A percentile compares a stretch with the other conserved stretches of the same genome.
Evolutionary conservation across 2,888 invertebrate genomes (phyloP).

Genomic region (Drosophila kanekoi): DNA sequence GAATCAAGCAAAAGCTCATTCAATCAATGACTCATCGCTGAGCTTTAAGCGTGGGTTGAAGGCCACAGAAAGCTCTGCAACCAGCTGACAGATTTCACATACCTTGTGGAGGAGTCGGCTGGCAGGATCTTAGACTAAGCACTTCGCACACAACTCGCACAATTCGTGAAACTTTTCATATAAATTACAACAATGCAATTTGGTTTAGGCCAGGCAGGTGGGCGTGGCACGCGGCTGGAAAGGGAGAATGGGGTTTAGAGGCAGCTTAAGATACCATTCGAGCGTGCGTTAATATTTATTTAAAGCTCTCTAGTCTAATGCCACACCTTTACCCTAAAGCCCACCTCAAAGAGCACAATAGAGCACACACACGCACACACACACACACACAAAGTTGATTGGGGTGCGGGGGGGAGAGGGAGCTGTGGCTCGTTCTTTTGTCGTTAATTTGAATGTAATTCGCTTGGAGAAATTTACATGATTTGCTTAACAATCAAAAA

Average conservation of each 20-base stretch:
- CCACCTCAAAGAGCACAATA: conserved; percentile 24
- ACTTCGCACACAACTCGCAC: conserved; percentile 38
- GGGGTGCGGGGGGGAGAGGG: neutral
- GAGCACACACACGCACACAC: conserved; percentile 23
- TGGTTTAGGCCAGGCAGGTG: conserved; percentile 48
- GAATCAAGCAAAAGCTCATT: conserved; percentile 3
- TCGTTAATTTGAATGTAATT: conserved; percentile 75
- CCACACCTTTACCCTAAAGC: conserved; percentile 17
- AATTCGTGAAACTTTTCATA: conserved; percentile 67
- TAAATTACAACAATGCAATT: conserved; percentile 72
- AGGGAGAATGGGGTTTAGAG: conserved; percentile 10
- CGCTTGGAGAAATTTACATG: conserved; percentile 73
- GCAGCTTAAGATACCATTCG: conserved; percentile 43
- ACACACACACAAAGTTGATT: conserved; percentile 21
- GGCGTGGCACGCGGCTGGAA: conserved; percentile 12
- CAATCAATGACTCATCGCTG: conserved; percentile 5
- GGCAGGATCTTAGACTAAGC: conserved; percentile 21
- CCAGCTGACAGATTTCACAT: conserved; percentile 39
- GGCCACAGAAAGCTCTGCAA: conserved; percentile 11
- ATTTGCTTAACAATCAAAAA: conserved; percentile 70
- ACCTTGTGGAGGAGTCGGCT: neutral
- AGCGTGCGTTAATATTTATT: conserved; percentile 68
- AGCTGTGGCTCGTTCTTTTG: conserved; percentile 14
- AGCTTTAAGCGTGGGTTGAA: conserved; percentile 10
- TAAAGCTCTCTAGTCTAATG: conserved; percentile 53